Evolutionary conservation across 2,888 invertebrate genomes (phyloP), one percentile per base, ranked within the genome.

Genomic region (Protophormia terraenovae): DNA sequence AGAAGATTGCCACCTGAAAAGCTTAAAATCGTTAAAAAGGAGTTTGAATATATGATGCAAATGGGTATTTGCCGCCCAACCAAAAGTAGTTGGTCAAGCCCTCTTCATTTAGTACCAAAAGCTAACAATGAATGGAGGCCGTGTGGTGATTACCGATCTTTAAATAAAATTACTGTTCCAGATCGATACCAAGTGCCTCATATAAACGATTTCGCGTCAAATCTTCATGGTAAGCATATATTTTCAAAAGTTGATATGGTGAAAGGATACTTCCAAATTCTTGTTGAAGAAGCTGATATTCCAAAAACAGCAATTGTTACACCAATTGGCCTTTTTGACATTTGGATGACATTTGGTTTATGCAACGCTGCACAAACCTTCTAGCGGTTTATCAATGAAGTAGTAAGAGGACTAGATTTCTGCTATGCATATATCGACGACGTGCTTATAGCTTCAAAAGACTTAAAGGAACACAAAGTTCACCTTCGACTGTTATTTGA

Each of bases 11-110:
- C 47, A 0, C 47, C 66, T 47, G 29, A 67, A 22, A 53, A 69
- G 32, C 47, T 69, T 27, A 22, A 69, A 35, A 69, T 69, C 6
- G 22, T 69, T 6, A 69, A 35, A 22, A 67, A 50, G n/a, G 47
- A 67, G 19, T 69, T 69, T n/a, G 47, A 47, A 29, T 67, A 67
- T 45, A 45, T 62, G 62, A 62, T 64, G 62, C 45, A 66, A 27
- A 10, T 45, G 3, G 66, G 19, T n/a, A 66, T 66, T 66, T 66
- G 66, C 16, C 66, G 47, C 2, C 24, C 24, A 1, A 10, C 35
- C n/a, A 60, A 35, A 62, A 62, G 62, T 62, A 62, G 62, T 12
- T 62, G 60, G 60, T 62, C 58, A 32, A 60, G 32, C 16, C 35
- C 35, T 22, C 35, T 35, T 19, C 60, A 19, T 19, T 35, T 62